Conservation (phyloP, 2,888 invertebrate species). For the Metalampra italica region DNA sequence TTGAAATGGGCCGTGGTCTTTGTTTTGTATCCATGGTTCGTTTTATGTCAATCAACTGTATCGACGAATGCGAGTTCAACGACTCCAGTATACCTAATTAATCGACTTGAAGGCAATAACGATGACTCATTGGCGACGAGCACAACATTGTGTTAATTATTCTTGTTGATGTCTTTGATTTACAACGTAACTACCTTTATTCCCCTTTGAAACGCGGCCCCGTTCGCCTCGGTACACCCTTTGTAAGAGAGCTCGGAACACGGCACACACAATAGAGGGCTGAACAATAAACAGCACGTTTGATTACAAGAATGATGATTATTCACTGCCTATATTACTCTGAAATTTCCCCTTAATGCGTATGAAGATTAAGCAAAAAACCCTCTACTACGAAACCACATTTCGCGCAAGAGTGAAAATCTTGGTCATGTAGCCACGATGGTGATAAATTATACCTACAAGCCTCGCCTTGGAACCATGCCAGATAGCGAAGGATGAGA, state of each 20-base stretch:
- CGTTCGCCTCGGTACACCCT: conserved; percentile 24
- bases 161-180: conserved; percentile 33
- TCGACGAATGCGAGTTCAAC: background rate
- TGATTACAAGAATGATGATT: conserved; percentile 24
- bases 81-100: background rate
- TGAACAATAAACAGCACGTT: conserved; percentile 33
- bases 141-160: conserved; percentile 23
- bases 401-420: conserved; percentile 13
- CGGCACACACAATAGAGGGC: conserved; percentile 26
- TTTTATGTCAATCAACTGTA: background rate
- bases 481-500: conserved; percentile 20
- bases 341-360: conserved; percentile 8
- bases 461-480: conserved; percentile 20
- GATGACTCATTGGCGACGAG: conserved; percentile 14
- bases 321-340: conserved; percentile 15
- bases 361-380: conserved; percentile 9
- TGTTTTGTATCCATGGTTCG: background rate
- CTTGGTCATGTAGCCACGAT: conserved; percentile 9
- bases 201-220: conserved; percentile 24
- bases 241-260: conserved; percentile 19
- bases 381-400: conserved; percentile 10
- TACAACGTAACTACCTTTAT: conserved; percentile 27
- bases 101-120: background rate
- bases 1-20: background rate
- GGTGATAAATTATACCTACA: conserved; percentile 20